These are phyloP conservation scores for Leptinotarsa texana DNA, from an alignment of 1,140 invertebrate species.

Conservation along the genomic window DNA sequence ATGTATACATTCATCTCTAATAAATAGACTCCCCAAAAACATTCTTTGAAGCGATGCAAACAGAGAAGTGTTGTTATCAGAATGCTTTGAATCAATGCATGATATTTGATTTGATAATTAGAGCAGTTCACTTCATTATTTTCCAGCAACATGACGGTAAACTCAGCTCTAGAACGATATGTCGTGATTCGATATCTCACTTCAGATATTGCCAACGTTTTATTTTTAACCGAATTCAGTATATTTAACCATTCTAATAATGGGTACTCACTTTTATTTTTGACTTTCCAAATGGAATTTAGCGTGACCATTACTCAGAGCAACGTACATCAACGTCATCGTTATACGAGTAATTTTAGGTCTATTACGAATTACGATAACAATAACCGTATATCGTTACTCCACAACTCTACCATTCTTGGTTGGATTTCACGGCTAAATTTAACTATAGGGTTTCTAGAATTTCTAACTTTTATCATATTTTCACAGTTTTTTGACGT, in stretches of 20 bases:
- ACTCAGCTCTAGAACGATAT: background rate
- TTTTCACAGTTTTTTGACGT: no score
- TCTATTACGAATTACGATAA: background rate
- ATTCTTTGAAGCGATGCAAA: no score
- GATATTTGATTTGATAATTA: no score
- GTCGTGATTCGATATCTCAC: slow-evolving; percentile 7
- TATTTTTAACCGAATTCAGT: background rate
- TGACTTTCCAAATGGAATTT: slow-evolving; percentile 9
- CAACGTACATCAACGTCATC: slow-evolving; percentile 15
- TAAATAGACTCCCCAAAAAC: no score
- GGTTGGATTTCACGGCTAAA: background rate
- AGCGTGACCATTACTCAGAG: slow-evolving; percentile 13
- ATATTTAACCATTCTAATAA: slow-evolving; percentile 5
- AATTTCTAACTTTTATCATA: no score
- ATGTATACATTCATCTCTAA: no score
- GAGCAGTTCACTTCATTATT: no score
- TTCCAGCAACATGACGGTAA: no score
- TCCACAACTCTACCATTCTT: background rate
- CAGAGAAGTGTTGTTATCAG: no score
- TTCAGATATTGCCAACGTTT: slow-evolving; percentile 4
- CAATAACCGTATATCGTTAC: background rate
- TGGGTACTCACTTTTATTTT: slow-evolving; percentile 20
- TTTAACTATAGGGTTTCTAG: no score
- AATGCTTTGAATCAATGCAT: no score
- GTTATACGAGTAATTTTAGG: slow-evolving; percentile 10